These are phyloP conservation scores for Dascillus cervinus DNA, from an alignment of 2,888 invertebrate species.

Conservation along the genomic window DNA sequence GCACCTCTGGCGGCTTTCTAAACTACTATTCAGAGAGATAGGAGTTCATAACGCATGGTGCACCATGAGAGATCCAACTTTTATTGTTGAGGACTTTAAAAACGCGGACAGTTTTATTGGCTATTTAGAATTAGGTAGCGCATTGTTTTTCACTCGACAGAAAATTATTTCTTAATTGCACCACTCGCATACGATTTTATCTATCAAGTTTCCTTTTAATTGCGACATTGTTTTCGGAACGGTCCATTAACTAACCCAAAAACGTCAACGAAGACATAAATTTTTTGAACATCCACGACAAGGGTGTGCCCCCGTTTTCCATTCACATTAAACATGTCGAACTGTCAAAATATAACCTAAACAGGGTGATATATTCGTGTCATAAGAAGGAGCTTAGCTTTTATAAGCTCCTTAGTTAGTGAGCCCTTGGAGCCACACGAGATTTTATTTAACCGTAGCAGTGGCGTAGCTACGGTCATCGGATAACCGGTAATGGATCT, in stretches of 20 bases:
- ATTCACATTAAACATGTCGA: constrained; percentile 16
- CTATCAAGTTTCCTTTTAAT: background rate
- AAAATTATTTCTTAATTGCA: constrained; percentile 23
- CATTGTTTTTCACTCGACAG: constrained; percentile 23
- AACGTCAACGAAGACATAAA: background rate
- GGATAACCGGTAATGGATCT: no score
- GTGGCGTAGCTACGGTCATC: no score
- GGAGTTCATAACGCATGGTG: constrained; percentile 10
- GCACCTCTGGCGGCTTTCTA: constrained; percentile 22
- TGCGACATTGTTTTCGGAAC: background rate
- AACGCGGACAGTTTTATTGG: constrained; percentile 22
- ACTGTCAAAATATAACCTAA: constrained; percentile 18
- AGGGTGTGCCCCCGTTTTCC: constrained; percentile 12
- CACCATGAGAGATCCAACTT: constrained; percentile 9
- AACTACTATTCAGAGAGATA: constrained; percentile 22
- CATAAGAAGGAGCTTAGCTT: background rate
- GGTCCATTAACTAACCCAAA: background rate
- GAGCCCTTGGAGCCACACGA: no score
- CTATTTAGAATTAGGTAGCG: constrained; percentile 23
- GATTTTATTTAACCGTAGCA: no score
- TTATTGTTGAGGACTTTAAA: constrained; percentile 19
- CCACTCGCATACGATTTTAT: constrained; percentile 3
- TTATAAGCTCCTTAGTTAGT: background rate
- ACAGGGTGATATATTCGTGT: background rate
- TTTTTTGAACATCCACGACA: constrained; percentile 1